Percentiles rank a stretch among this genome's conserved stretches.
Conservation (phyloP, 2,888 invertebrate genomes). For the Troilus luridus region DNA sequence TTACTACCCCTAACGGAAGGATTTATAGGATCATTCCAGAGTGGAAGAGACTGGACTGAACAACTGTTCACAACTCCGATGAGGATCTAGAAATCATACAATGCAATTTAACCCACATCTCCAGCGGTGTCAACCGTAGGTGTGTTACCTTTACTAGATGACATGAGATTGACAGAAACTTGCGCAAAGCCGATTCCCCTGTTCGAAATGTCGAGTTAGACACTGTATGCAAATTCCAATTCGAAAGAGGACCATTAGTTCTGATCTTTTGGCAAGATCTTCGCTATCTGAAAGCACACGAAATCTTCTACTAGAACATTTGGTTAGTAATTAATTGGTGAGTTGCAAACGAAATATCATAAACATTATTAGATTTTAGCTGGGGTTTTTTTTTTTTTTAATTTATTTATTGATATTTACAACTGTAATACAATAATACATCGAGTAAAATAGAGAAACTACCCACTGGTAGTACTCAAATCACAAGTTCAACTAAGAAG, state of each 20-base stretch:
- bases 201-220: not conserved
- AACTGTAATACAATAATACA: too few relatives aligned
- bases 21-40: not conserved
- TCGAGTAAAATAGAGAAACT: too few relatives aligned
- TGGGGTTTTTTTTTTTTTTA: too few relatives aligned
- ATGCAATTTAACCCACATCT: not conserved
- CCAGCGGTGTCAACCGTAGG: not conserved
- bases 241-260: not conserved
- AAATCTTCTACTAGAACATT: not conserved
- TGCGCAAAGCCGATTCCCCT: not conserved
- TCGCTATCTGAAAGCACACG: not conserved
- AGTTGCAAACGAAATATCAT: not conserved
- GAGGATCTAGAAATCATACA: not conserved
- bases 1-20: not conserved
- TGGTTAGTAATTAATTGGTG: not conserved
- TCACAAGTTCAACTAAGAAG: too few relatives aligned
- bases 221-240: not conserved
- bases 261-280: not conserved
- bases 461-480: too few relatives aligned
- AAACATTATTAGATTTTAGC: too few relatives aligned
- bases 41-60: not conserved
- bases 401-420: too few relatives aligned
- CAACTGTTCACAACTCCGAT: too few relatives aligned
- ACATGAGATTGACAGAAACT: not conserved
- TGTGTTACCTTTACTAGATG: not conserved